Evolutionary conservation across 2,113 vertebrate species (phyloP), one percentile per base, ranked within the genome.

Genomic region (Pitta sordida): DNA sequence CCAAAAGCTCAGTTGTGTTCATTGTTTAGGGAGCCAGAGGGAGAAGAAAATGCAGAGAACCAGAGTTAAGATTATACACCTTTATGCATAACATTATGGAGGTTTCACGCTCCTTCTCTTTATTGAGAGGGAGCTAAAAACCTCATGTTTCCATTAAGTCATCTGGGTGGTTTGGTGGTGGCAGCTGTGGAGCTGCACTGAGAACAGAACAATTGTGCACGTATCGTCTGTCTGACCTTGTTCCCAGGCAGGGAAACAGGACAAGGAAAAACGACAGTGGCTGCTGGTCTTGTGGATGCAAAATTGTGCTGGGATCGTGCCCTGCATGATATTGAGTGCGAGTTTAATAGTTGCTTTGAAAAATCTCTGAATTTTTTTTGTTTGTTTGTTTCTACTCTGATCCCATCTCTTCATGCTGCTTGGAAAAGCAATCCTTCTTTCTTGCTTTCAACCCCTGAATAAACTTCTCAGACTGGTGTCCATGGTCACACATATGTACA

Each of bases 151-250:
- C 13, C 20, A 27, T 3, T 3, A 7, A 51, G 16, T 46, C 12
- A 20, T 4, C 30, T 48, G 12, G 55, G 14, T 11, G 7, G 51
- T 78, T 84, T 51, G 46, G 44, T 63, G 34, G 13, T 24, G 29
- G 59, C 17, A 84, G 18, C 55, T 83, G 6, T 64, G 79, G 39
- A 77, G 36, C 44, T 68, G 9, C 34, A 23, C 2, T 63, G 36
- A 49, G 63, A 83, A 2, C 65, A 67, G 65, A 67, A 3, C 24
- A 71, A 2, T 7, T 3, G 36, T 8, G 7, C 24, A 5, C 0
- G 0, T 51, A 5, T 34, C 1, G 0, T 23, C 43, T 67, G 10
- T 20, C 18, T 69, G 62, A 23, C 27, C 52, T 19, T 75, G 37
- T 29, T 78, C 69, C 29, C 36, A 68, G 36, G 32, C 44, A 76